These are phyloP conservation scores for Chiloscyllium plagiosum DNA, from an alignment of 2,113 vertebrate genomes.

Conservation along the genomic window DNA sequence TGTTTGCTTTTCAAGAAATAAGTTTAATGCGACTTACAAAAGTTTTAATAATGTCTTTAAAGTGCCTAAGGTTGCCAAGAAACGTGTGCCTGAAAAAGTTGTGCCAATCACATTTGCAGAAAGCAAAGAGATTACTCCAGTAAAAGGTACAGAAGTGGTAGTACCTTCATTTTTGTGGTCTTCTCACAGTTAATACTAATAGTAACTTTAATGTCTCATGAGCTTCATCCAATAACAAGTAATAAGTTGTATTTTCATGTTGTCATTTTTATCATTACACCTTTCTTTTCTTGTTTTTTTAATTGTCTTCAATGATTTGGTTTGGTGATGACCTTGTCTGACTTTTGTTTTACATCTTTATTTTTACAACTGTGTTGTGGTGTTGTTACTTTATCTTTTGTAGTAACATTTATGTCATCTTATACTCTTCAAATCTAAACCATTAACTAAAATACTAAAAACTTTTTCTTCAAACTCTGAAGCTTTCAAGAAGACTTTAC, in stretches of 20 bases:
- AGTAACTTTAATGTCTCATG: not conserved
- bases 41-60: constrained; percentile 36
- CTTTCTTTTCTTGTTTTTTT: not conserved
- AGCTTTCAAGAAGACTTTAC: constrained; percentile 23
- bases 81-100: constrained; percentile 27
- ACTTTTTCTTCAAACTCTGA: constrained; percentile 27
- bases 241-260: not conserved
- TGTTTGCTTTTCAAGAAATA: constrained; percentile 16
- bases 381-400: not conserved
- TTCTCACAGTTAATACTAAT: not conserved
- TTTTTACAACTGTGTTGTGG: not conserved
- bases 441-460: constrained; percentile 19
- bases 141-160: constrained; percentile 36
- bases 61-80: constrained; percentile 36
- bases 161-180: not conserved
- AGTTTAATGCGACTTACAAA: not conserved
- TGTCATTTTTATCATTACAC: not conserved
- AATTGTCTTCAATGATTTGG: not conserved
- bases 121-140: not conserved
- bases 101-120: constrained; percentile 9
- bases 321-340: not conserved
- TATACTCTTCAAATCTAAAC: not conserved
- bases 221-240: constrained; percentile 3
- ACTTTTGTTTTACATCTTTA: not conserved
- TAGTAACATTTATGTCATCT: not conserved